A percentile compares a stretch with the other conserved stretches of the same genome.
Evolutionary conservation across 2,113 vertebrate genomes (phyloP).

Genomic region (Eublepharis macularius): DNA sequence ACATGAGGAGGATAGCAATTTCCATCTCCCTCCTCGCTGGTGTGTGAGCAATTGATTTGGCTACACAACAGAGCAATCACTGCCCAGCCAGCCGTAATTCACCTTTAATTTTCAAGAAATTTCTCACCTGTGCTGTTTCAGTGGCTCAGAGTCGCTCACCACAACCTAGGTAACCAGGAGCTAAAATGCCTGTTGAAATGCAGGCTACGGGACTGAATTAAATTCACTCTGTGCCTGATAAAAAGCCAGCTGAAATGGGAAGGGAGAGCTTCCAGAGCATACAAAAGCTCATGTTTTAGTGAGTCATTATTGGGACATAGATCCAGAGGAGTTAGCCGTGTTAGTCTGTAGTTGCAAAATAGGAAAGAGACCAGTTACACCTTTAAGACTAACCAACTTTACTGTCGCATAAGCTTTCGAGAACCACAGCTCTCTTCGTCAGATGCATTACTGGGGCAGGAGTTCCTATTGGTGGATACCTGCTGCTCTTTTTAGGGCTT

Average conservation of each 20-base stretch:
- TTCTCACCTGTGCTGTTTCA: background rate
- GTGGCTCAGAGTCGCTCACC: background rate
- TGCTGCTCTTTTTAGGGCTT: background rate
- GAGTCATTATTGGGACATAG: background rate
- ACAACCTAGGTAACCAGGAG: background rate
- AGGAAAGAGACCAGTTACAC: too few relatives aligned
- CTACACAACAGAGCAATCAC: background rate
- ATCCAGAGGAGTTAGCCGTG: too few relatives aligned
- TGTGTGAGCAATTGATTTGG: background rate
- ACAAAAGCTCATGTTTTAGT: background rate
- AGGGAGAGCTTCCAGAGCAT: background rate
- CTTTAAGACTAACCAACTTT: too few relatives aligned
- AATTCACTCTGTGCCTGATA: background rate
- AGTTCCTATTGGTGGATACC: too few relatives aligned
- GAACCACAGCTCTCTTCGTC: too few relatives aligned
- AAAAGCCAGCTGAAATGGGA: background rate
- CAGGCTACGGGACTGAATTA: background rate
- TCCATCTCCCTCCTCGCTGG: background rate
- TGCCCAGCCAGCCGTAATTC: background rate
- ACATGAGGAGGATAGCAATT: background rate
- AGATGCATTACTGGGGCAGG: background rate
- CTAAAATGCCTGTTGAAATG: background rate
- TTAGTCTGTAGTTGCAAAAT: too few relatives aligned
- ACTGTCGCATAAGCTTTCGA: too few relatives aligned
- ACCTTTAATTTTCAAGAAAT: background rate